Conservation (phyloP, 2,888 invertebrate species). For the Cantharis rustica region DNA sequence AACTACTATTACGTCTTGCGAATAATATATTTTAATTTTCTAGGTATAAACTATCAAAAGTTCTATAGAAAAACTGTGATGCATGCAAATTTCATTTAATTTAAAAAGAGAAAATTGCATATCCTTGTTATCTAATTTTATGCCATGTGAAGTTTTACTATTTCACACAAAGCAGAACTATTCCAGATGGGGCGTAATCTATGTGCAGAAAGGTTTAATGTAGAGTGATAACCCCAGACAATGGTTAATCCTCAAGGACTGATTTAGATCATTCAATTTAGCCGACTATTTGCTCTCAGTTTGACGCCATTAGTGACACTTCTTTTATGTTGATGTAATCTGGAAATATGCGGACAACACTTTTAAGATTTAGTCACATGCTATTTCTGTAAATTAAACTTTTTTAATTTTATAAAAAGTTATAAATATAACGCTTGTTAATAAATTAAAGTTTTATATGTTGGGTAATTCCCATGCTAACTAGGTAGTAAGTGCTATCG, state of each 20-base stretch:
- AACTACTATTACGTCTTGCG: not conserved
- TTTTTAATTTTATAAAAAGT: not conserved
- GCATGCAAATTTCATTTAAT: not conserved
- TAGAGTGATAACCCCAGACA: slow-evolving; percentile 42
- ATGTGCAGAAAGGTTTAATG: slow-evolving; percentile 46
- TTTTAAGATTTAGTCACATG: not conserved
- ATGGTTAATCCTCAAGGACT: slow-evolving; percentile 47
- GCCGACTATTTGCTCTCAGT: slow-evolving; percentile 49
- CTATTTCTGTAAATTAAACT: not conserved
- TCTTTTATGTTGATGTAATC: slow-evolving; percentile 35
- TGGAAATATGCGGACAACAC: not conserved
- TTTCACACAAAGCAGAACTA: slow-evolving; percentile 20
- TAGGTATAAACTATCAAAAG: not conserved
- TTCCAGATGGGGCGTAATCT: slow-evolving; percentile 28
- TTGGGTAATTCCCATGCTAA: not conserved
- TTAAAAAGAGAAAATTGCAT: not conserved
- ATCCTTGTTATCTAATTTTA: not conserved
- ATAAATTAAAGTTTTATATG: not conserved
- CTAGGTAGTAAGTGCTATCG: not conserved
- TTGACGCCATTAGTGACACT: slow-evolving; percentile 49
- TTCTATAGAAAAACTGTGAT: not conserved
- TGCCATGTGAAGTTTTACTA: slow-evolving; percentile 19
- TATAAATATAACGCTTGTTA: not conserved
- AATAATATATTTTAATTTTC: not conserved
- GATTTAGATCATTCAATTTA: slow-evolving; percentile 46